phyloP scores from a whole-genome alignment of 1,140 invertebrate genomes.

The Pemphigus obesinymphae region DNA sequence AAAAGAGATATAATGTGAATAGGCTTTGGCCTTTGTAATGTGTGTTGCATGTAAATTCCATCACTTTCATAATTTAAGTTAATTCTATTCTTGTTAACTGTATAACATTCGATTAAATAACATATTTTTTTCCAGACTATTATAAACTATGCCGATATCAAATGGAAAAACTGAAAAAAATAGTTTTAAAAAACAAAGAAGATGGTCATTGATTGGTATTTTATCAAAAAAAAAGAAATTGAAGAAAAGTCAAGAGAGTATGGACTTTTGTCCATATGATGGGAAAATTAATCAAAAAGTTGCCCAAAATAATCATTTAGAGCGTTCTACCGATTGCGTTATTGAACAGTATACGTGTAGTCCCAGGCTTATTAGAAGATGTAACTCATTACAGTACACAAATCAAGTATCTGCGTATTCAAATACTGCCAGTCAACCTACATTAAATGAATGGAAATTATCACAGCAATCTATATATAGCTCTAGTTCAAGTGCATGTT shows the following conservation, averaged over 20 bases:
- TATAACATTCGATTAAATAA: background rate
- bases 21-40: background rate
- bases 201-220: conserved; percentile 13
- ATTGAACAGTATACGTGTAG: conserved; percentile 25
- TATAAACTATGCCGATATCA: conserved; percentile 6
- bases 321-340: background rate
- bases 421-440: background rate
- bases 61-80: background rate
- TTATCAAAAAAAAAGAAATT: conserved; percentile 36
- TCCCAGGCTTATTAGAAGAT: conserved; percentile 21
- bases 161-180: background rate
- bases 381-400: conserved; percentile 19
- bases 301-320: background rate
- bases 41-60: background rate
- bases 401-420: background rate
- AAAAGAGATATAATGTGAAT: conserved; percentile 11
- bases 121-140: background rate
- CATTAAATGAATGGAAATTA: background rate
- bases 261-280: conserved; percentile 29
- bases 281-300: conserved; percentile 30
- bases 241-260: conserved; percentile 23
- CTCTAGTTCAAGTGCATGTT: background rate
- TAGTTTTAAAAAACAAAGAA: conserved; percentile 19
- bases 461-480: conserved; percentile 24
- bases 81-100: background rate